Evolutionary conservation across 2,888 invertebrate genomes (phyloP), one percentile per base, ranked within the genome.

Genomic region (Papilio protenor): DNA sequence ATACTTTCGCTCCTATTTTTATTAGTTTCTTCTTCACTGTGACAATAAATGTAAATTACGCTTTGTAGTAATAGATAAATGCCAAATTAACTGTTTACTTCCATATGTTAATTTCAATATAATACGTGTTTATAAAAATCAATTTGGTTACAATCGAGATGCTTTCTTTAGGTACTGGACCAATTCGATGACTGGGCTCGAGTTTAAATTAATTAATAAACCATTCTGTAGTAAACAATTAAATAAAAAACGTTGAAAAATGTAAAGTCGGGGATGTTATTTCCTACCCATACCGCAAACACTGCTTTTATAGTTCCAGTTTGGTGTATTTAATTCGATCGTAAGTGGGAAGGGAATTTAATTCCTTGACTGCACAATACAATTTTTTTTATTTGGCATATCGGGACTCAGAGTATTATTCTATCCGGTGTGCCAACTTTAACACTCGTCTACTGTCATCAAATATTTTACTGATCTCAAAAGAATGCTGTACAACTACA

Each of bases 31-130:
- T 91, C 91, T 91, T 94, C 92, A 92, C 92, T 94, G 91, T 94
- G 94, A 94, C 94, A 94, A 94, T 94, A 94, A 94, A 91, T 92
- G 87, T 93, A 94, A 88, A 90, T 92, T 92, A 94, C 93, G 94
- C 94, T 94, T 94, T 92, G 91, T 94, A 94, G 92, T 86, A 86
- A 86, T 87, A 90, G 91, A 87, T 85, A 87, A 91, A 87, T 89
- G 94, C 94, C 93, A 94, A 93, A 91, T 81, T 84, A 85, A 81
- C 75, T 81, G 83, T 79, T 49, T 76, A 70, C 61, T 79, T 75
- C 52, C 77, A 72, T 11, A 52, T 61, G 64, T 75, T 49, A 64
- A 71, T 76, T 78, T 66, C 12, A 73, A 49, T 11, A 40, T 40
- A 11, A 45, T 61, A 33, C 71, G 49, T 49, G 52, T 55, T n/a